Conservation (phyloP, 2,797 vertebrate genomes). For the Tarsius wallacei region DNA sequence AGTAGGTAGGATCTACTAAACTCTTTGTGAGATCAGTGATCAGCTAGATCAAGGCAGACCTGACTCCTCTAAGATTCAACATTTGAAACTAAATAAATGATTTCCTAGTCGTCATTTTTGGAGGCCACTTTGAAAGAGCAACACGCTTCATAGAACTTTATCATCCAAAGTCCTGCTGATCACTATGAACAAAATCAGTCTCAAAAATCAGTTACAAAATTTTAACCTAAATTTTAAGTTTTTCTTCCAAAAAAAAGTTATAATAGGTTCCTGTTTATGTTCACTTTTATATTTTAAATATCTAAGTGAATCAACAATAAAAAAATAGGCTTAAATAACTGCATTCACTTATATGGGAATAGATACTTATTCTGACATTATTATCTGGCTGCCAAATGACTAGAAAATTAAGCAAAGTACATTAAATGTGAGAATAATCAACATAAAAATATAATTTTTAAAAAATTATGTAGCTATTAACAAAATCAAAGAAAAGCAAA, state of each 20-base stretch:
- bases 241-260: neutral
- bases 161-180: neutral
- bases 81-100: neutral
- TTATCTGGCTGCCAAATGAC: neutral
- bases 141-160: neutral
- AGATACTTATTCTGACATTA: neutral
- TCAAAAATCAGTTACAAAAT: neutral
- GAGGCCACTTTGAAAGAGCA: neutral
- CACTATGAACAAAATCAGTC: neutral
- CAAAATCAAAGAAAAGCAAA: slow-evolving; percentile 15
- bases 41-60: neutral
- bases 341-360: neutral
- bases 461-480: neutral
- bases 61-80: neutral
- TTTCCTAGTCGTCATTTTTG: neutral
- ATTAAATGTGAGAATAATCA: neutral
- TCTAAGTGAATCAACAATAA: neutral
- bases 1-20: neutral
- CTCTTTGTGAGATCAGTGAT: neutral
- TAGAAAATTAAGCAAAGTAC: slow-evolving; percentile 25
- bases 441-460: neutral
- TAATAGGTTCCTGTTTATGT: neutral
- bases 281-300: neutral
- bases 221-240: neutral
- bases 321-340: neutral